Evolutionary conservation across 2,888 invertebrate genomes (phyloP).

Genomic region (Drosophila paranaensis): DNA sequence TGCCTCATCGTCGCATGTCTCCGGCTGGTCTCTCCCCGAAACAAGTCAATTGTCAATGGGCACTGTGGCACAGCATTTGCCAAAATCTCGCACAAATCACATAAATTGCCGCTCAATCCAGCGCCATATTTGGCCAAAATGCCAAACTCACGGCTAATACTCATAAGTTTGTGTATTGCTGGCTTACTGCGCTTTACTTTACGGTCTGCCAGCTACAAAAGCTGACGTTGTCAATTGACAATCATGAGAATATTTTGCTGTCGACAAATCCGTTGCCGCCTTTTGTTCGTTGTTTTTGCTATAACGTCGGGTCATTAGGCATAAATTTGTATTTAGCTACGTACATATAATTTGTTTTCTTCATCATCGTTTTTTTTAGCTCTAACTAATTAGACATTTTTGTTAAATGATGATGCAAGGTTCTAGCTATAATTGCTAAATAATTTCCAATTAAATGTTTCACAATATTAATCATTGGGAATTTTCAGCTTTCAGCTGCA

Average conservation of each 20-base stretch:
- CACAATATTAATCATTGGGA: slow-evolving; percentile 43
- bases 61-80: slow-evolving; percentile 66
- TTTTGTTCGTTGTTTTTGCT: slow-evolving; percentile 36
- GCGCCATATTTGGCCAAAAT: slow-evolving; percentile 77
- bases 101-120: slow-evolving; percentile 74
- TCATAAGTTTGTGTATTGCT: slow-evolving; percentile 61
- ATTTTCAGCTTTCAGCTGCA: slow-evolving; percentile 34
- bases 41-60: slow-evolving; percentile 49
- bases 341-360: slow-evolving; percentile 28
- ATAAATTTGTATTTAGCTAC: slow-evolving; percentile 26
- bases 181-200: slow-evolving; percentile 33
- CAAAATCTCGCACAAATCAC: slow-evolving; percentile 77
- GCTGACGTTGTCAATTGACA: slow-evolving; percentile 64
- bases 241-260: slow-evolving; percentile 69
- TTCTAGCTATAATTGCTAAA: slow-evolving; percentile 43
- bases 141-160: slow-evolving; percentile 76
- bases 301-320: slow-evolving; percentile 50
- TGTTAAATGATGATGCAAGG: slow-evolving; percentile 40
- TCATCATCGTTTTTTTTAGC: slow-evolving; percentile 9
- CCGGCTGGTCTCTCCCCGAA: slow-evolving; percentile 3
- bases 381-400: slow-evolving; percentile 61
- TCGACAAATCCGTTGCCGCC: slow-evolving; percentile 57
- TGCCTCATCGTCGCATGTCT: slow-evolving; percentile 17
- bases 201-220: slow-evolving; percentile 37
- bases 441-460: slow-evolving; percentile 45